Base-by-base conservation (phyloP, 2,797 vertebrate species). In the Notamacropus eugenii region DNA sequence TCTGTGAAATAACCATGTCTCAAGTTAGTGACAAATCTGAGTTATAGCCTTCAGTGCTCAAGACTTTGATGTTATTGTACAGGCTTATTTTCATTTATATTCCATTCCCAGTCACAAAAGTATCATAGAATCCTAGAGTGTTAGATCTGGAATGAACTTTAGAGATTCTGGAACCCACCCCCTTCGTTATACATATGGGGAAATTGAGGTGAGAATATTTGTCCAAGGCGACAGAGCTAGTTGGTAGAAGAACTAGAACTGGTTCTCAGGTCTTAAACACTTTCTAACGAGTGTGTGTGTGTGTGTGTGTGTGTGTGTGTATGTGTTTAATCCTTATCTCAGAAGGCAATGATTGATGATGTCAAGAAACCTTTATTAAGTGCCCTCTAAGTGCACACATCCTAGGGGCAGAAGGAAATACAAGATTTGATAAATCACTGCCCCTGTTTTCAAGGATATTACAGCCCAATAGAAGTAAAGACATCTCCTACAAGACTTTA, bases 81-180 rank as follows among this genome's bases (percentile, higher is more conserved):
- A 91, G n/a, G 29, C 24, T 93, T 96, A 55, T 96, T 98, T 96
- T 95, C 90, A 92, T 95, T 91, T 87, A 82, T 46, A 74, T 58
- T 95, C 67, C 92, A 14, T 2, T 2, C 50, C 96, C 62, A 82
- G 54, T 28, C 13, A 62, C 22, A 10, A 87, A 40, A 87, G 74
- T 27, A 50, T 50, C 74, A 46, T 28, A 87, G 74, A 87, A 27
- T 27, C 22, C 40, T 87, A 82, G 5, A 40, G 19, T 1, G 22
- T 82, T 82, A 46, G 40, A 87, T 10, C 74, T 87, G 24, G 74
- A 87, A 50, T 87, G 74, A 87, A 87, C 40, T 46, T 87, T 50
- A 50, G 74, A 74, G 34, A 50, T 87, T 14, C 74, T 87, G 74
- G 40, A 87, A 87, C 16, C 74, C 40, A 27, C 28, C 28, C 29